phyloP scores from a whole-genome alignment of 2,888 invertebrate genomes.

The Saturnia pavonia region DNA sequence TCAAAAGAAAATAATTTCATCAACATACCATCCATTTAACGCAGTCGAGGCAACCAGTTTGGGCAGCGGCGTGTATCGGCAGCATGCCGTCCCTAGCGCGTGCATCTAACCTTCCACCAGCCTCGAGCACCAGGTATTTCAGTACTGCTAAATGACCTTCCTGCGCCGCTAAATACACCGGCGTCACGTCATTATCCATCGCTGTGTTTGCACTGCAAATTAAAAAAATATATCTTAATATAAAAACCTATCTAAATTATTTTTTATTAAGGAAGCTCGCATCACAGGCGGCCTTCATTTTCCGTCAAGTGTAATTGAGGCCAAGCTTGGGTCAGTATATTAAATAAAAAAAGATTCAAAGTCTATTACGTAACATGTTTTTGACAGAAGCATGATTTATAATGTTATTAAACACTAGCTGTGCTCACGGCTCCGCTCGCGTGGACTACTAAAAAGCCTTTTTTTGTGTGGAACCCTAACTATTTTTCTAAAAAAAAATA shows the following conservation, averaged over 20 bases:
- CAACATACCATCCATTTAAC: conserved; percentile 97
- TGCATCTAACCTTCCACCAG: conserved; percentile 91
- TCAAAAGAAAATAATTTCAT: background rate
- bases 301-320: background rate
- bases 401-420: too few relatives aligned
- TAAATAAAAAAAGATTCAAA: background rate
- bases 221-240: conserved; percentile 15
- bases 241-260: background rate
- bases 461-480: too few relatives aligned
- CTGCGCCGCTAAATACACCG: conserved; percentile 94
- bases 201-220: conserved; percentile 91
- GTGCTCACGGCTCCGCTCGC: too few relatives aligned
- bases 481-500: too few relatives aligned
- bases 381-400: too few relatives aligned
- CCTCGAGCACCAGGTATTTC: conserved; percentile 91
- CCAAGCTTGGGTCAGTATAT: background rate
- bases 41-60: conserved; percentile 93
- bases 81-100: conserved; percentile 95
- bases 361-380: too few relatives aligned
- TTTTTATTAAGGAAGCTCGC: background rate
- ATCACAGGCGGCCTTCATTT: background rate
- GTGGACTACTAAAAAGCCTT: too few relatives aligned
- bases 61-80: conserved; percentile 94
- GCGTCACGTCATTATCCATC: conserved; percentile 96
- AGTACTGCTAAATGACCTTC: conserved; percentile 94